phyloP scores from a whole-genome alignment of 1,140 invertebrate genomes.

The Diorhabda carinulata region DNA sequence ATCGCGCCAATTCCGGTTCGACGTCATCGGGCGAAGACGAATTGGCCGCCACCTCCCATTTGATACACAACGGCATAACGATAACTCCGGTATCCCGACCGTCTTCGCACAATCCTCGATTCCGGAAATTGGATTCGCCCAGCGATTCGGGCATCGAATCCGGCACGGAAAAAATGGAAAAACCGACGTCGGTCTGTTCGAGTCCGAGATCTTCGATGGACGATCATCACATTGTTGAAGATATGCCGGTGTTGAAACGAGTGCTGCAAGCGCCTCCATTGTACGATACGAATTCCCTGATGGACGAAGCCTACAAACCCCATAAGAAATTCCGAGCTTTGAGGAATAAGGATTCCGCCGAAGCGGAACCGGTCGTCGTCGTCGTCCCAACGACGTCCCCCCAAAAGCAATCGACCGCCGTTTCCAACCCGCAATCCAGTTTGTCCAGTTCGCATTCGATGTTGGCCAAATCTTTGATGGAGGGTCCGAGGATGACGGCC shows the following conservation, averaged over 20 bases:
- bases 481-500: slow-evolving; percentile 80
- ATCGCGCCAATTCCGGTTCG: slow-evolving; percentile 71
- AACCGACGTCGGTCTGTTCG: slow-evolving; percentile 77
- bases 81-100: slow-evolving; percentile 60
- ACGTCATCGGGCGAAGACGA: slow-evolving; percentile 74
- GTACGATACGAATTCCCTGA: slow-evolving; percentile 81
- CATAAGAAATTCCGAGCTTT: slow-evolving; percentile 90
- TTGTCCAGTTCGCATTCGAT: slow-evolving; percentile 83
- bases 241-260: slow-evolving; percentile 89
- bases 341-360: slow-evolving; percentile 71
- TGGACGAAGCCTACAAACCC: slow-evolving; percentile 92
- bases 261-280: slow-evolving; percentile 87
- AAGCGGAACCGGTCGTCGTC: slow-evolving; percentile 60
- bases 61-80: slow-evolving; percentile 63
- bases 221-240: slow-evolving; percentile 74
- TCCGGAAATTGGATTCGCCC: slow-evolving; percentile 81
- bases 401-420: slow-evolving; percentile 49
- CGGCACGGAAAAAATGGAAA: slow-evolving; percentile 80
- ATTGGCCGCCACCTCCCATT: slow-evolving; percentile 60
- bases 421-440: slow-evolving; percentile 44
- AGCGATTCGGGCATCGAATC: slow-evolving; percentile 90
- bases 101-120: slow-evolving; percentile 48
- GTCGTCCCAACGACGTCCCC: slow-evolving; percentile 46
- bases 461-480: slow-evolving; percentile 81
- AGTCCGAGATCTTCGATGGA: slow-evolving; percentile 81